phyloP scores from a whole-genome alignment of 2,797 vertebrate genomes.

The Phalloptychus januarius region DNA sequence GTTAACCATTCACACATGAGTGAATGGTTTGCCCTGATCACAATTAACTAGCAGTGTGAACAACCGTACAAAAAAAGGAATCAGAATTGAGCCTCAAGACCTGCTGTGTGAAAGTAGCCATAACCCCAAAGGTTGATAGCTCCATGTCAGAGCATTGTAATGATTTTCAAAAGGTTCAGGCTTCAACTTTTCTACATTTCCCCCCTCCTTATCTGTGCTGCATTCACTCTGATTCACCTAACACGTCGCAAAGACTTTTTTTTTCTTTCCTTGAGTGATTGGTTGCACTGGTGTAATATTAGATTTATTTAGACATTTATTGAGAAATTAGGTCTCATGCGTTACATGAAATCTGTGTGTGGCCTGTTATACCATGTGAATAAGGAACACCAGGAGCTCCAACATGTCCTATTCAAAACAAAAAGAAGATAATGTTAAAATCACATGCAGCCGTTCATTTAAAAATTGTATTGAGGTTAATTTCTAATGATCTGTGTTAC shows the following conservation, averaged over 20 bases:
- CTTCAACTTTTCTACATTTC: background rate
- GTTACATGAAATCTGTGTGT: too few species aligned
- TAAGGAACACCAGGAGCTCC: background rate
- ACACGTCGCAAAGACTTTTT: background rate
- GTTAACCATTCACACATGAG: too few species aligned
- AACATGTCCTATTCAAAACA: background rate
- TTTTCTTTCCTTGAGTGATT: background rate
- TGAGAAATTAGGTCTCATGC: too few species aligned
- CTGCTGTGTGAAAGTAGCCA: too few species aligned
- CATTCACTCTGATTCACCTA: background rate
- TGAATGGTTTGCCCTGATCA: too few species aligned
- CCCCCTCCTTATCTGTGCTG: background rate
- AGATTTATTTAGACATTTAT: too few species aligned
- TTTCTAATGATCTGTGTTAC: too few species aligned
- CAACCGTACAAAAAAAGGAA: too few species aligned
- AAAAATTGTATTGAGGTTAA: too few species aligned
- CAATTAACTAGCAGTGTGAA: too few species aligned
- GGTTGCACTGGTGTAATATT: background rate
- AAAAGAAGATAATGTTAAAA: background rate
- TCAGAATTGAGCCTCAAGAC: too few species aligned
- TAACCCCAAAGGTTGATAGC: too few species aligned
- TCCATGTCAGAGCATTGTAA: background rate
- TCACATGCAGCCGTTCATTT: background rate
- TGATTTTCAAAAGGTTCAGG: background rate
- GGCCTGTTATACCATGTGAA: background rate